These are phyloP conservation scores for Nyctibius grandis DNA, from an alignment of 2,797 vertebrate species.

Conservation along the genomic window DNA sequence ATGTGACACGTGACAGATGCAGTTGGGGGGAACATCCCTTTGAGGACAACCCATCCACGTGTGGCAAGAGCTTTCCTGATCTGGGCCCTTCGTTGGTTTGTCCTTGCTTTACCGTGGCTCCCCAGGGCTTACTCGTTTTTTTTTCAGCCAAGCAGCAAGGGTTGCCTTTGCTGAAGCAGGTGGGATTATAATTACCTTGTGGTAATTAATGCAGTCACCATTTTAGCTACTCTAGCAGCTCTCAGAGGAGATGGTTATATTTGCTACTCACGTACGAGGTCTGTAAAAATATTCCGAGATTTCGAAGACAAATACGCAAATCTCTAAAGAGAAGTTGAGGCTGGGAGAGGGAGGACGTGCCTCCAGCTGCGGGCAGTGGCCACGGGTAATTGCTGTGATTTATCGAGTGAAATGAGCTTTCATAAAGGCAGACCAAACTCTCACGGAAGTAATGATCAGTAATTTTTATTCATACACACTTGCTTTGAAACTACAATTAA, in stretches of 20 bases:
- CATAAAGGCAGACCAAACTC: background rate
- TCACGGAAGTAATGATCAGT: constrained; percentile 30
- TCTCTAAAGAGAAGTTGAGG: background rate
- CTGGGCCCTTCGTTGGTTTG: background rate
- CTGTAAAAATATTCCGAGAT: background rate
- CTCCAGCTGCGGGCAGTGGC: background rate
- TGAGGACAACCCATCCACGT: background rate
- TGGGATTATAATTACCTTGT: background rate
- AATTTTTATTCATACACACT: constrained; percentile 74
- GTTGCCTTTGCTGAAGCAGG: background rate
- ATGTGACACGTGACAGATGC: background rate
- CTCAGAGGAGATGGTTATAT: background rate
- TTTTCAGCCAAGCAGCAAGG: background rate
- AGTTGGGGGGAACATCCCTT: background rate
- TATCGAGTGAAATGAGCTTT: fast-evolving
- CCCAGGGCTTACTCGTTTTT: background rate
- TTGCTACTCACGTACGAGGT: background rate
- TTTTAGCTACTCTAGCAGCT: background rate
- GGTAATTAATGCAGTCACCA: constrained; percentile 25
- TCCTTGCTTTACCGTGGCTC: background rate
- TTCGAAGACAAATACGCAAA: background rate
- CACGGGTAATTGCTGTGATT: background rate
- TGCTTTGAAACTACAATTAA: constrained; percentile 72
- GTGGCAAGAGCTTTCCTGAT: background rate
- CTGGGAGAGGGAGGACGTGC: background rate